Percentiles rank a stretch among this genome's conserved stretches.
Evolutionary conservation across 1,140 invertebrate genomes (phyloP).

Genomic region (Drosophila pachea): DNA sequence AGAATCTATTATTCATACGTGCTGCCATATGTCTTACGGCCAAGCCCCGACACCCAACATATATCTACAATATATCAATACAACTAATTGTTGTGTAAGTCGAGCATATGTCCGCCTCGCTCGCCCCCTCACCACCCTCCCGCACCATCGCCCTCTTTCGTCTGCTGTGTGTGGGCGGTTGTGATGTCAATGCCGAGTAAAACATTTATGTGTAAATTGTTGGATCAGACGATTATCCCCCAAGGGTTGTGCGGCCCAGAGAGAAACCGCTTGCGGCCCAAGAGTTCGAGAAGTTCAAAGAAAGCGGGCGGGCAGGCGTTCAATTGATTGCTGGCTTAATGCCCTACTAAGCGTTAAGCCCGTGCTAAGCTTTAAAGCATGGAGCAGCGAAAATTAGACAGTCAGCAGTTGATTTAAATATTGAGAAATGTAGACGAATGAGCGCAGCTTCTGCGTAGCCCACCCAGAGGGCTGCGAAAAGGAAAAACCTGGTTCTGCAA

Average conservation of each 20-base stretch:
- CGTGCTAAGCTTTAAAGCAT: conserved; percentile 19
- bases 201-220: conserved; percentile 46
- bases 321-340: conserved; percentile 38
- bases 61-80: conserved; percentile 45
- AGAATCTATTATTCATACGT: conserved; percentile 70
- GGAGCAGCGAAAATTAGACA: conserved; percentile 1
- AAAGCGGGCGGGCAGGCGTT: conserved; percentile 5
- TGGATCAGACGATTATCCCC: conserved; percentile 40
- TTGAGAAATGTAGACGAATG: background rate
- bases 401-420: background rate
- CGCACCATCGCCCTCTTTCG: no score
- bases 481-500: background rate
- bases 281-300: conserved; percentile 19
- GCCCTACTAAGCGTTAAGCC: conserved; percentile 14
- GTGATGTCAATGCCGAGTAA: conserved; percentile 34
- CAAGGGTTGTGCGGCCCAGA: conserved; percentile 8
- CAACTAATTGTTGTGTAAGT: conserved; percentile 57
- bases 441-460: no score
- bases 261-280: conserved; percentile 23
- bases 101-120: conserved; percentile 6
- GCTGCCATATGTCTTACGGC: conserved; percentile 62
- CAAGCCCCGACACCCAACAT: conserved; percentile 14
- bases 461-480: background rate
- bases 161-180: background rate
- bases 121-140: background rate